Percentiles rank a stretch among this genome's conserved stretches.
phyloP scores from a whole-genome alignment of 2,888 invertebrate genomes.

The Hirtodrosophila confusa region DNA sequence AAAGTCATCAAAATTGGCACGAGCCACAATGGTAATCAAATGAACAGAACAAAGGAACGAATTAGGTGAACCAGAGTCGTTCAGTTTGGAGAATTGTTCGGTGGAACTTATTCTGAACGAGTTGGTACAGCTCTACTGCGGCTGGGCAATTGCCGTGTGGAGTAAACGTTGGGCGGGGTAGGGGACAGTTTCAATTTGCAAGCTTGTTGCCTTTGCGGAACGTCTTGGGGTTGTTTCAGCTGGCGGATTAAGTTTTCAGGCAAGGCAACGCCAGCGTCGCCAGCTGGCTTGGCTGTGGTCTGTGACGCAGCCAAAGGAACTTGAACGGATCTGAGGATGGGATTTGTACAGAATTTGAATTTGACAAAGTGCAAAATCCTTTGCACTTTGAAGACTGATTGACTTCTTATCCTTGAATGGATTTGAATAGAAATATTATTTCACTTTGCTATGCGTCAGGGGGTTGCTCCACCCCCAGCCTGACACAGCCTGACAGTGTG shows the following conservation, averaged over 20 bases:
- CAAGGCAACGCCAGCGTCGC: slow-evolving; percentile 9
- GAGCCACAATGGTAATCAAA: too few species aligned
- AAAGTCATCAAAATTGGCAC: too few species aligned
- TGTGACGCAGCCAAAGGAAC: too few species aligned
- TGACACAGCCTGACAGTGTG: slow-evolving; percentile 4
- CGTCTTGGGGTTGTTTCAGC: slow-evolving; percentile 74
- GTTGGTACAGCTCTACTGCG: background rate
- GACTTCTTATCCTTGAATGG: slow-evolving; percentile 82
- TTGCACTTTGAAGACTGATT: slow-evolving; percentile 81
- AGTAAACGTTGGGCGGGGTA: background rate
- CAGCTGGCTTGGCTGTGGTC: slow-evolving; percentile 6
- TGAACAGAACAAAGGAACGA: too few species aligned
- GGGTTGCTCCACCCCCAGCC: slow-evolving; percentile 2
- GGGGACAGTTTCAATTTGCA: slow-evolving; percentile 71
- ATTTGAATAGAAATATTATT: slow-evolving; percentile 78
- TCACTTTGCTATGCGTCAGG: slow-evolving; percentile 30
- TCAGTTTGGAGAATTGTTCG: too few species aligned
- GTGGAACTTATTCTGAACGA: too few species aligned
- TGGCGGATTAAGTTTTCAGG: slow-evolving; percentile 67
- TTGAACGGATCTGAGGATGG: background rate
- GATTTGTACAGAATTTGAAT: slow-evolving; percentile 67
- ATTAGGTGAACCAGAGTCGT: too few species aligned
- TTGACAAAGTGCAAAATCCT: slow-evolving; percentile 81
- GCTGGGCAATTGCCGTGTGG: slow-evolving; percentile 10
- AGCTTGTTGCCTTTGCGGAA: slow-evolving; percentile 55